Base-by-base conservation (phyloP, 2,797 vertebrate species). In the Malacoctenus gilli region DNA sequence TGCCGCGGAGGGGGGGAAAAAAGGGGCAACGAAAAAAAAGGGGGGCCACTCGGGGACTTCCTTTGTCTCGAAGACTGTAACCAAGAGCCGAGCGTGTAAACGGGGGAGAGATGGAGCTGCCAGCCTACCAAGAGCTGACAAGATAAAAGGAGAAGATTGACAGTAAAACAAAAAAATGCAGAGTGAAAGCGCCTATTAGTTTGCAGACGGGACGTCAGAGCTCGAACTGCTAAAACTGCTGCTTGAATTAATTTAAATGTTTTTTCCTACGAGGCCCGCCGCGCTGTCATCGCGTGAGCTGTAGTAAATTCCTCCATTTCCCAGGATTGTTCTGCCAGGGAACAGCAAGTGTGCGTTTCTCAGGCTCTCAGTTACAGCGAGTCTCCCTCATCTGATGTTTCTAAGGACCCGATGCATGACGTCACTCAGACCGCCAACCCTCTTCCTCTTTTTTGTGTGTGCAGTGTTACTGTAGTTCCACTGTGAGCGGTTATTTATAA, bases 291-390 rank as follows among this genome's bases (percentile, higher is more conserved):
- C 44, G 54, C 13, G 14, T 72, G 80, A 82, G 69, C 69, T 44
- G 1, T 30, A 35, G 41, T 63, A 60, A 83, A 81, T 75, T 67
- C 59, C 53, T 53, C 22, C 15, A 36, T 83, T 91, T 91, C 89
- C 87, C 85, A 83, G 78, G 85, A 89, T 90, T 91, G 87, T 90
- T 87, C 78, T 84, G 48, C 43, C 58, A 40, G 49, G 32, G 59
- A 72, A 77, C 79, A 59, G 77, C 66, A 58, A 77, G 59, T 14
- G 56, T 31, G 67, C 52, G 65, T 77, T 87, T 85, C 63, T 85
- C 79, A 79, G 75, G 75, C 83, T 66, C 47, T 1, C 44, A 32
- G 11, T 21, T 49, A 30, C 32, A 65, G 56, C 59, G 35, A 62
- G 65, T 34, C 40, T 59, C 72, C 32, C 32, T 44, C 19, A 53